Conservation (phyloP, 1,140 invertebrate genomes). For the Drosophila watanabei region DNA sequence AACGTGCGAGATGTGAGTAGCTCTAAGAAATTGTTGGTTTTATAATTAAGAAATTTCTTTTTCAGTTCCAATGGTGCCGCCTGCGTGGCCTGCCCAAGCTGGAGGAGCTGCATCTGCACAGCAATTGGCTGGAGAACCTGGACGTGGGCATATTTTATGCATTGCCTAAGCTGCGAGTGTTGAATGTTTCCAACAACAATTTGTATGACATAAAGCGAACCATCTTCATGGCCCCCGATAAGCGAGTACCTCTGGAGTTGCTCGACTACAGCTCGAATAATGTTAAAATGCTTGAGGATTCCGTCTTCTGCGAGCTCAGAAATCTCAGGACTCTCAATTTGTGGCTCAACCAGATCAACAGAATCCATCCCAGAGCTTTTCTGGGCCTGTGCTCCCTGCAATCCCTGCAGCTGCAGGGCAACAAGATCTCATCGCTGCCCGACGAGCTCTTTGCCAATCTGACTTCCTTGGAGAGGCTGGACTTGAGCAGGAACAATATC, state of each 20-base stretch:
- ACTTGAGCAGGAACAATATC: constrained; percentile 67
- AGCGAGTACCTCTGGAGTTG: constrained; percentile 26
- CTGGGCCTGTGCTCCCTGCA: constrained; percentile 38
- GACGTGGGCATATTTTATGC: constrained; percentile 58
- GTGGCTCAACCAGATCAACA: constrained; percentile 59
- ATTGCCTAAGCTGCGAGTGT: constrained; percentile 41
- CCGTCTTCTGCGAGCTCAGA: constrained; percentile 47
- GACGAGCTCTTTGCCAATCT: constrained; percentile 63
- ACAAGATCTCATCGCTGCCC: constrained; percentile 57
- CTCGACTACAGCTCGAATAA: constrained; percentile 78
- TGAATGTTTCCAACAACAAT: constrained; percentile 75
- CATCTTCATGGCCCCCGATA: constrained; percentile 48
- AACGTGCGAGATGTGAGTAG: constrained; percentile 66
- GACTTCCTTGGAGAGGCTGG: constrained; percentile 48
- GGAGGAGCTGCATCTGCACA: constrained; percentile 57
- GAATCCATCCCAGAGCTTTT: constrained; percentile 54
- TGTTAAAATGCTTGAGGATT: constrained; percentile 42
- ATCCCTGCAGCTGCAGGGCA: constrained; percentile 63
- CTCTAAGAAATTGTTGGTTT: fast-evolving
- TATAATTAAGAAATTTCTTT: neutral
- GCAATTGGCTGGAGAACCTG: constrained; percentile 64
- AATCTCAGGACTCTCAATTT: constrained; percentile 60
- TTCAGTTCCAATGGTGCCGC: constrained; percentile 56
- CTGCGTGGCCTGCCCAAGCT: constrained; percentile 54
- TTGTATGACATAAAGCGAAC: constrained; percentile 45